Percentiles rank a stretch among this genome's conserved stretches.
These are phyloP conservation scores for Zaprionus kolodkinae DNA, from an alignment of 1,140 invertebrate genomes.

Conservation along the genomic window DNA sequence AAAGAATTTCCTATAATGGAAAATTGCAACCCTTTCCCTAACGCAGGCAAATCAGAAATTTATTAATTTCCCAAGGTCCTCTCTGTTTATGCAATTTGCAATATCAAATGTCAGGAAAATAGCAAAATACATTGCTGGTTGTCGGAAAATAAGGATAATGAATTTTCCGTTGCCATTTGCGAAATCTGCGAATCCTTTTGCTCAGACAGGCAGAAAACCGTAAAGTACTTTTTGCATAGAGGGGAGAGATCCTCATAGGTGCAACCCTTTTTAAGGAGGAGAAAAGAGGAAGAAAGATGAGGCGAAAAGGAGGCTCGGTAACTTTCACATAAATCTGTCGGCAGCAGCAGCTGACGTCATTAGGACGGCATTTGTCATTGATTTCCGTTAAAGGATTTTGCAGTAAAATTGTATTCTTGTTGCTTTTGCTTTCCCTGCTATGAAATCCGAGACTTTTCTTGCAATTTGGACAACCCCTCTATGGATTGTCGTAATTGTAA, in stretches of 20 bases:
- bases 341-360: slow-evolving; percentile 73
- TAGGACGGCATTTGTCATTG: slow-evolving; percentile 73
- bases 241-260: slow-evolving; percentile 20
- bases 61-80: slow-evolving; percentile 73
- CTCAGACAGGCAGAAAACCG: slow-evolving; percentile 73
- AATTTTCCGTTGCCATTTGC: slow-evolving; percentile 46
- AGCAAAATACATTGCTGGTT: slow-evolving; percentile 35
- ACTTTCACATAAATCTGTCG: slow-evolving; percentile 74
- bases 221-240: slow-evolving; percentile 67
- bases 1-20: slow-evolving; percentile 6
- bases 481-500: slow-evolving; percentile 10
- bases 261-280: slow-evolving; percentile 57
- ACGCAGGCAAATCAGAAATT: slow-evolving; percentile 49
- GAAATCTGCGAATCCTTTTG: slow-evolving; percentile 57
- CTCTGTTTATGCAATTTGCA: slow-evolving; percentile 77
- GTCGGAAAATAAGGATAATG: slow-evolving; percentile 53
- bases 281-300: slow-evolving; percentile 12
- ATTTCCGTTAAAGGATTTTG: slow-evolving; percentile 66
- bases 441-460: slow-evolving; percentile 69
- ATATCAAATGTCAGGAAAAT: slow-evolving; percentile 71
- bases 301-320: slow-evolving; percentile 5
- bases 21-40: slow-evolving; percentile 55
- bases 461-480: slow-evolving; percentile 27
- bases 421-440: slow-evolving; percentile 30
- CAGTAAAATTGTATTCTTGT: slow-evolving; percentile 55